Evolutionary conservation across 1,140 invertebrate genomes (phyloP), one percentile per base, ranked within the genome.

Genomic region (Calliopsis andreniformis): DNA sequence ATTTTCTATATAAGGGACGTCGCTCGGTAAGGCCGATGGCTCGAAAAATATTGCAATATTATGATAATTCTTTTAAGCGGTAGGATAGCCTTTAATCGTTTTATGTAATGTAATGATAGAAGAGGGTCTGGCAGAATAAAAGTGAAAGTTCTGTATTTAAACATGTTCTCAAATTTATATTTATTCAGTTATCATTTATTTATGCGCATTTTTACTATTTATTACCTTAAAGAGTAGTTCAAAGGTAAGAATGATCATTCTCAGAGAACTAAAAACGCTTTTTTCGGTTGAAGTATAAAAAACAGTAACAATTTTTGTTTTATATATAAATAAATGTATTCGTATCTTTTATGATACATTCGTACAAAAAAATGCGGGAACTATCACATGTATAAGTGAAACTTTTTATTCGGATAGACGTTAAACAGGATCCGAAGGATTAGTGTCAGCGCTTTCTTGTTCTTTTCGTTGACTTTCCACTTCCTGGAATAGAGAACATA

Each of bases 31-130:
- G 82, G 89, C 86, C 87, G 89, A 89, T 88, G 88, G 82, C 87
- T 91, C 87, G 89, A 91, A 86, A 91, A 92, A 91, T 91, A 91
- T 89, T 92, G 91, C 91, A 92, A 92, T 92, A 92, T 92, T 92
- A 92, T 88, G 87, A 91, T 92, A 91, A 92, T 92, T 92, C 91
- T 92, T 92, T 92, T 90, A 90, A 91, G 90, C 87, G 88, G 86
- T 92, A 92, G 91, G 88, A 90, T 92, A 92, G 90, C 90, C 88
- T 92, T 92, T 91, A 89, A 92, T 92, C 91, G 91, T 91, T 92
- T 92, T 92, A 92, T 92, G 91, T 92, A 91, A 91, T 91, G 90
- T 91, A 92, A 91, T 88, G 88, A 91, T 91, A 92, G 90, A 89
- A 89, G 86, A 91, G 87, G 89, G 89, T 90, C 90, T 89, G 90